These are phyloP conservation scores for Sphinx pinastri DNA, from an alignment of 2,888 invertebrate species.

Conservation along the genomic window DNA sequence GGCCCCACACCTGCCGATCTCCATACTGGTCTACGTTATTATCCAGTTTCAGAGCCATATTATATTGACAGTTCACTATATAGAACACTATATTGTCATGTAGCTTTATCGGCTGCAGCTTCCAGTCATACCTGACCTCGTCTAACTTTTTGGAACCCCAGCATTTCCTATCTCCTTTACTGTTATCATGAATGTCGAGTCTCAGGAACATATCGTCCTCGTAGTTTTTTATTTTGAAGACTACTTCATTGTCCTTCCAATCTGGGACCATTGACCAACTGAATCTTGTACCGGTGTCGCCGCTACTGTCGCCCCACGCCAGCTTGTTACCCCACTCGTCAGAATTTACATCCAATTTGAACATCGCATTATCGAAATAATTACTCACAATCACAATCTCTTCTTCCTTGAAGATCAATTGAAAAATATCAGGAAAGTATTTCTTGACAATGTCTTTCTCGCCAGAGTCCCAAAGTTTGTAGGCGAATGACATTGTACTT, in stretches of 20 bases:
- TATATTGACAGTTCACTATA: conserved; percentile 45
- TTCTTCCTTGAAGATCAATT: conserved; percentile 41
- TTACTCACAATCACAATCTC: conserved; percentile 44
- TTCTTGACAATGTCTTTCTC: conserved; percentile 38
- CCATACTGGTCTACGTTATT: conserved; percentile 32
- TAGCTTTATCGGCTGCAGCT: conserved; percentile 44
- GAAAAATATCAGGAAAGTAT: conserved; percentile 45
- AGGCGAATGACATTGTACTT: conserved; percentile 43
- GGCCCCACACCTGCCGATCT: conserved; percentile 44
- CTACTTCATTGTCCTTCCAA: conserved; percentile 41
- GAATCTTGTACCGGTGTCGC: conserved; percentile 39
- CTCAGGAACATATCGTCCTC: conserved; percentile 46
- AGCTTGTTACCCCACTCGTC: conserved; percentile 38
- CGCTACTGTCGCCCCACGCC: conserved; percentile 43
- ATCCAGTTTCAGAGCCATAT: conserved; percentile 46
- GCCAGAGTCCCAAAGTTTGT: conserved; percentile 45
- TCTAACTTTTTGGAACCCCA: conserved; percentile 39
- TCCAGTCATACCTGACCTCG: conserved; percentile 41
- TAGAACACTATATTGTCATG: conserved; percentile 43
- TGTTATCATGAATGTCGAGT: conserved; percentile 39
- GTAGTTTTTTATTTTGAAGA: conserved; percentile 47
- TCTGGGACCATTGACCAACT: conserved; percentile 49
- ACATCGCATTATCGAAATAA: conserved; percentile 36
- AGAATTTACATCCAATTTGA: conserved; percentile 41
- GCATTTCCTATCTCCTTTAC: conserved; percentile 42